A percentile compares a stretch with the other conserved stretches of the same genome.
Evolutionary conservation across 2,113 vertebrate genomes (phyloP).

Genomic region (Antechinus stuartii): DNA sequence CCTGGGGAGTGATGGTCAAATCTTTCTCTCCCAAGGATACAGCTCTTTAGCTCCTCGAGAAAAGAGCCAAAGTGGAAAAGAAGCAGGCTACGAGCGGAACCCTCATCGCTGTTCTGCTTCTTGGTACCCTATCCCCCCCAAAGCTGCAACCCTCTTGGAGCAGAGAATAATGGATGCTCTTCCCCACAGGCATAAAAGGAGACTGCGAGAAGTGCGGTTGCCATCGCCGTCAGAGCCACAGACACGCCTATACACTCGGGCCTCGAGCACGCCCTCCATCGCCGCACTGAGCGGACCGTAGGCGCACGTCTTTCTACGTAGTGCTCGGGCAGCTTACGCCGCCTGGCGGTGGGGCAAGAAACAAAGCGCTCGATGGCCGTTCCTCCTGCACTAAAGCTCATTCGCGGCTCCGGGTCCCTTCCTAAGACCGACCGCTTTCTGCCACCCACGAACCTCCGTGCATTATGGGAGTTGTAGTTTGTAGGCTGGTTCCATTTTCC

Average conservation of each 20-base stretch:
- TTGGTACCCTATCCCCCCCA: background rate
- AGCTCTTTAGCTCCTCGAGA: background rate
- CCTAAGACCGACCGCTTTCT: fast-evolving
- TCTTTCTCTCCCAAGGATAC: background rate
- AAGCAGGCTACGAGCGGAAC: too few species aligned
- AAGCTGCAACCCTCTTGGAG: background rate
- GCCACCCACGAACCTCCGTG: conserved; percentile 51
- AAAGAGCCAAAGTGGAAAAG: background rate
- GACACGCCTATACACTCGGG: too few species aligned
- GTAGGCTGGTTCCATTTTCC: background rate
- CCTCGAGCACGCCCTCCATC: background rate
- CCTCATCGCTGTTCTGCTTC: background rate
- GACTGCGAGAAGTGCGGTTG: background rate
- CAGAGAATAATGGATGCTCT: background rate
- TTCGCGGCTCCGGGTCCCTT: background rate
- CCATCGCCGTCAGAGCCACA: background rate
- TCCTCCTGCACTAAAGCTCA: background rate
- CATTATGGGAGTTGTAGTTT: background rate
- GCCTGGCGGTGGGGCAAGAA: background rate
- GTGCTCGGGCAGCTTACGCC: fast-evolving
- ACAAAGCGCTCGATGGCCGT: background rate
- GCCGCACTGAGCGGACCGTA: fast-evolving
- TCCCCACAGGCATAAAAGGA: background rate
- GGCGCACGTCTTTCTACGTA: background rate
- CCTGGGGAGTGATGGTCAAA: background rate